These are phyloP conservation scores for Cheilosia vernalis DNA, from an alignment of 2,888 invertebrate genomes.

Conservation along the genomic window DNA sequence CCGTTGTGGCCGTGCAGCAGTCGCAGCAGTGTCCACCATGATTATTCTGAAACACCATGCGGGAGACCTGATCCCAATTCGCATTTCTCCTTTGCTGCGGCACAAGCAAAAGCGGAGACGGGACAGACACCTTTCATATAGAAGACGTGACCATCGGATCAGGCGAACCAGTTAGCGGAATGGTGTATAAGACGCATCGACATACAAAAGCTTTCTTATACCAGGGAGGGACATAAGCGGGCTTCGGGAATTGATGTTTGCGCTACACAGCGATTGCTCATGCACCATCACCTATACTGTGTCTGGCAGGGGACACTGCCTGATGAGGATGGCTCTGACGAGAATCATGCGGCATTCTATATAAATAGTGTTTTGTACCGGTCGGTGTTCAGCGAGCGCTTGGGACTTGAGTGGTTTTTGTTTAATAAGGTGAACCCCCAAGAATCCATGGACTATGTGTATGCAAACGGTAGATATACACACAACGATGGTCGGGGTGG, in stretches of 20 bases:
- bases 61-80: slow-evolving; percentile 71
- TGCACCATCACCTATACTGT: slow-evolving; percentile 17
- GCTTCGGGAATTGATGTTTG: slow-evolving; percentile 58
- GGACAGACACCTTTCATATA: slow-evolving; percentile 64
- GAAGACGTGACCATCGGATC: slow-evolving; percentile 72
- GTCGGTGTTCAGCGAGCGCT: slow-evolving; percentile 43
- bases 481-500: slow-evolving; percentile 20
- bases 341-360: slow-evolving; percentile 68
- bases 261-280: slow-evolving; percentile 61
- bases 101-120: slow-evolving; percentile 54
- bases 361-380: slow-evolving; percentile 59
- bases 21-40: slow-evolving; percentile 50
- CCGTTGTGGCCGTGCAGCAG: slow-evolving; percentile 53
- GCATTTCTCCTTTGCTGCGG: slow-evolving; percentile 53
- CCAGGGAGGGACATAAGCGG: slow-evolving; percentile 24
- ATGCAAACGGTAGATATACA: slow-evolving; percentile 39
- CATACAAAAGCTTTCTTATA: slow-evolving; percentile 69
- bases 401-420: slow-evolving; percentile 71
- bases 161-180: slow-evolving; percentile 67
- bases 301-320: slow-evolving; percentile 26
- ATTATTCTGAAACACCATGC: slow-evolving; percentile 70
- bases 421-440: slow-evolving; percentile 67
- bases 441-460: slow-evolving; percentile 51
- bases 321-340: slow-evolving; percentile 40
- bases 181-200: slow-evolving; percentile 72